phyloP scores from a whole-genome alignment of 2,888 invertebrate genomes.

The Heteropelma amictum region DNA sequence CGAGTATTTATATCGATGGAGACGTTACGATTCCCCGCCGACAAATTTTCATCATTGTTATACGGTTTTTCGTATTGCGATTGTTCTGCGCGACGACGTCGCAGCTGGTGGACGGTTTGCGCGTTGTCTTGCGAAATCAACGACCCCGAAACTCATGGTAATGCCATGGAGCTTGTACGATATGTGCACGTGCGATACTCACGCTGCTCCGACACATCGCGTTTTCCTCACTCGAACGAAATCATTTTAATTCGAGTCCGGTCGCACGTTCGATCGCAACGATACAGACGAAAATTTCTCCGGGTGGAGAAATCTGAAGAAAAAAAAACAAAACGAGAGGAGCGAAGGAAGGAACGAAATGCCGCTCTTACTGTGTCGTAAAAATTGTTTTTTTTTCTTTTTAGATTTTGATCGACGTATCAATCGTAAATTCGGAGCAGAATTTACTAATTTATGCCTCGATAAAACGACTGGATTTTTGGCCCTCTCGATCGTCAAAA shows the following conservation, averaged over 20 bases:
- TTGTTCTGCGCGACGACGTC: slow-evolving; percentile 25
- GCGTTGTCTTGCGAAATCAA: slow-evolving; percentile 60
- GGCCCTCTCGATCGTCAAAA: no score
- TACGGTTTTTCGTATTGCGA: slow-evolving; percentile 23
- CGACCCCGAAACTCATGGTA: slow-evolving; percentile 50
- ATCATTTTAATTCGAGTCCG: slow-evolving; percentile 56
- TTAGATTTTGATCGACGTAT: no score
- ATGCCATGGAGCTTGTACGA: neutral
- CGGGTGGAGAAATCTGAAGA: slow-evolving; percentile 38
- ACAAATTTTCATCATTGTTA: no score
- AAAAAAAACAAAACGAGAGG: neutral
- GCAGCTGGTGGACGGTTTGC: slow-evolving; percentile 1
- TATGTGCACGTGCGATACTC: neutral
- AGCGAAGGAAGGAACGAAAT: no score
- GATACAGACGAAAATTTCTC: slow-evolving; percentile 53
- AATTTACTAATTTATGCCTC: no score
- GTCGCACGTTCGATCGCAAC: slow-evolving; percentile 45
- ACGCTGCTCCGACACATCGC: neutral
- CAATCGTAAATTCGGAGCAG: no score
- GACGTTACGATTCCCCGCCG: slow-evolving; percentile 54
- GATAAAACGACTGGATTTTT: no score
- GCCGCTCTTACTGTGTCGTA: no score
- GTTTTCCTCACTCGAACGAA: slow-evolving; percentile 33
- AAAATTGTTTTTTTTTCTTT: no score
- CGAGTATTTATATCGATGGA: slow-evolving; percentile 65